Conservation (phyloP, 2,797 vertebrate species). For the Liparis tanakae region DNA sequence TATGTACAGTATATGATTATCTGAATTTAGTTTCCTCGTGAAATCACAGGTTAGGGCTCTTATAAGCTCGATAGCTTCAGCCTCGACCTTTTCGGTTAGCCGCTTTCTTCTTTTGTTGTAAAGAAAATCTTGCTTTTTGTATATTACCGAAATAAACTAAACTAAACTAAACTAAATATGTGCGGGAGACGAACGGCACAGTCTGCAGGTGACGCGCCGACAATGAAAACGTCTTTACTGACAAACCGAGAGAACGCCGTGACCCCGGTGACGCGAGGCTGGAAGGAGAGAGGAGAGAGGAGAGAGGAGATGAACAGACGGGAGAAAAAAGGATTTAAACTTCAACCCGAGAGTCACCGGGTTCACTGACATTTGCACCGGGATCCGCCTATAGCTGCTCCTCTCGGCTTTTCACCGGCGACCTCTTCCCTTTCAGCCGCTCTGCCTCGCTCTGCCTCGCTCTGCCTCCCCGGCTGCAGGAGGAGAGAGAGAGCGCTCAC, state of each 20-base stretch:
- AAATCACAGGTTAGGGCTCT: no score
- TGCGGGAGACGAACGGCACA: constrained; percentile 28
- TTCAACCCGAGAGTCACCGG: constrained; percentile 74
- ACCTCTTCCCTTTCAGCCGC: constrained; percentile 68
- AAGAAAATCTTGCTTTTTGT: no score
- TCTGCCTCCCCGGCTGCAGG: no score
- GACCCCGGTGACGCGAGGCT: no score
- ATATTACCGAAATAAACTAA: no score
- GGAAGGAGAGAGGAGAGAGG: constrained; percentile 34
- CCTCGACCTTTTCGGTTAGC: no score
- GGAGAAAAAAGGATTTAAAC: constrained; percentile 68
- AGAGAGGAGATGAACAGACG: constrained; percentile 40
- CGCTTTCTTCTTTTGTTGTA: no score
- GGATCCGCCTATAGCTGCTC: constrained; percentile 65
- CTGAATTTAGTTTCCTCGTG: no score
- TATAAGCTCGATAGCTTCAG: no score
- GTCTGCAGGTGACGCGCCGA: constrained; percentile 42
- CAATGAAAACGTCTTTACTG: constrained; percentile 29
- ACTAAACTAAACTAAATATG: no score
- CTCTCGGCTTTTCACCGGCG: constrained; percentile 70
- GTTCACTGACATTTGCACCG: constrained; percentile 85
- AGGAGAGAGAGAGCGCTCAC: constrained; percentile 68
- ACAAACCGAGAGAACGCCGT: constrained; percentile 34
- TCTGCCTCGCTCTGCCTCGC: no score
- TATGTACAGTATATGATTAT: no score